Percentiles rank a stretch among this genome's conserved stretches.
Evolutionary conservation across 2,113 vertebrate species (phyloP).

Genomic region (Chamaetylas fuelleborni): DNA sequence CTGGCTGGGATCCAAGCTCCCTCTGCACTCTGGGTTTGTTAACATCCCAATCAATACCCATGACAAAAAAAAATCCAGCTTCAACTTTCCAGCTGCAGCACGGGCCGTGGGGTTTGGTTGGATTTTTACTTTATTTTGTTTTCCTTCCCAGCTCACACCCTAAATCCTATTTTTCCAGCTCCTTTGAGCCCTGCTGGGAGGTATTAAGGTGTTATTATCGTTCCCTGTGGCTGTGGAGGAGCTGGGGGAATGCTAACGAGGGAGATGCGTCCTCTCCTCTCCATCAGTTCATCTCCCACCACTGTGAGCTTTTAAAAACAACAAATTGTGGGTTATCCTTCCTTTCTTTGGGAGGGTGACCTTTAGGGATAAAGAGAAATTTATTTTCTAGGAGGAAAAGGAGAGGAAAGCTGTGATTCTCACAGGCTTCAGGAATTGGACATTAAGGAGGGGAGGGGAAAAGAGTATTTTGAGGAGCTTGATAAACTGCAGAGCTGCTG

Average conservation of each 20-base stretch:
- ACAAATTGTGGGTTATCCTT: background rate
- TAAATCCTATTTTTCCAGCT: constrained; percentile 24
- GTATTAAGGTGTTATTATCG: constrained; percentile 27
- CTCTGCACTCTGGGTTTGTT: background rate
- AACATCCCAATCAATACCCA: constrained; percentile 8
- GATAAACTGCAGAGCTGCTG: background rate
- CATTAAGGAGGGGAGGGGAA: fast-evolving
- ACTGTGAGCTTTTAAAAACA: background rate
- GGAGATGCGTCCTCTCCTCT: background rate
- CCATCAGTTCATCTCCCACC: background rate
- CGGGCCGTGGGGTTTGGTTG: fast-evolving
- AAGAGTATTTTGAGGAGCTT: background rate
- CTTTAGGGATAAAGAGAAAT: background rate
- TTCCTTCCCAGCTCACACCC: background rate
- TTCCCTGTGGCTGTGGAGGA: background rate
- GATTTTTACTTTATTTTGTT: background rate
- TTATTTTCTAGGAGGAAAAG: background rate
- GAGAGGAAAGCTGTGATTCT: background rate
- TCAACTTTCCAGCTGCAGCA: background rate
- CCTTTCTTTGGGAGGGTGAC: background rate
- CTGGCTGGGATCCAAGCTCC: background rate
- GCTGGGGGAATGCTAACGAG: background rate
- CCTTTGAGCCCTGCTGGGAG: background rate
- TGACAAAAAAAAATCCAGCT: background rate
- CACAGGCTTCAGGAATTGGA: fast-evolving